These are phyloP conservation scores for Campopleginae sp. DNA, from an alignment of 2,888 invertebrate species.

Conservation along the genomic window DNA sequence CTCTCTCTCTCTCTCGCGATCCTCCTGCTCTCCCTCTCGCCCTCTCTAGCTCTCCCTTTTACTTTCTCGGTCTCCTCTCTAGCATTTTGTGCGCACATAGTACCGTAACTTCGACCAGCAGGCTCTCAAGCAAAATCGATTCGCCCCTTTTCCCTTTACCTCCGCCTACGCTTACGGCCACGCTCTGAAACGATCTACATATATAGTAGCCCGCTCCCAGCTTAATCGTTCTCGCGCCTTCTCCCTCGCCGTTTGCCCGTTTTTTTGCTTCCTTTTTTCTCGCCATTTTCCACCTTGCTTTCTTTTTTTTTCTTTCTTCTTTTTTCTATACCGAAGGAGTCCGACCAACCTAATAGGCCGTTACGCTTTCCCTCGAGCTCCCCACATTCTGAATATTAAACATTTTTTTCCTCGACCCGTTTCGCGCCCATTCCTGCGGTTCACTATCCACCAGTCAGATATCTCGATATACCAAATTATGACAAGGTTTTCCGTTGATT, in stretches of 20 bases:
- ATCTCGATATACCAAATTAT: conserved; percentile 37
- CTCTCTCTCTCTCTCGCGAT: conserved; percentile 33
- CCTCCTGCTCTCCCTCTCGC: conserved; percentile 35
- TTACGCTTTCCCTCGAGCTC: conserved; percentile 52
- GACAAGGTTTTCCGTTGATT: conserved; percentile 43
- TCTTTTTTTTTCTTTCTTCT: conserved; percentile 1
- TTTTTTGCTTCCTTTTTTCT: conserved; percentile 16
- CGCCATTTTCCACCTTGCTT: conserved; percentile 30
- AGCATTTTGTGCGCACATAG: conserved; percentile 31
- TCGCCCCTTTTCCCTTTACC: conserved; percentile 44
- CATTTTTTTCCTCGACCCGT: background rate
- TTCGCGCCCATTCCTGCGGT: conserved; percentile 33
- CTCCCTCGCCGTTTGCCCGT: conserved; percentile 44
- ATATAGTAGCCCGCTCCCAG: conserved; percentile 27
- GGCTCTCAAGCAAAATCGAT: conserved; percentile 66
- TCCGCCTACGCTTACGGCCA: conserved; percentile 24
- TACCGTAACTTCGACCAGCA: conserved; percentile 57
- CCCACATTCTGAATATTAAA: conserved; percentile 24
- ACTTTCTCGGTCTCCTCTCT: conserved; percentile 12
- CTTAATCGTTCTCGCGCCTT: conserved; percentile 65
- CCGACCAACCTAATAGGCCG: conserved; percentile 59
- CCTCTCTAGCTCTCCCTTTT: conserved; percentile 22
- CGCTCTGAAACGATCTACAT: conserved; percentile 11
- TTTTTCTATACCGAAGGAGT: conserved; percentile 32
- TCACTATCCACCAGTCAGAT: background rate